A percentile compares a stretch with the other conserved stretches of the same genome.
Conservation (phyloP, 2,888 invertebrate species). For the Diarsia brunnea region DNA sequence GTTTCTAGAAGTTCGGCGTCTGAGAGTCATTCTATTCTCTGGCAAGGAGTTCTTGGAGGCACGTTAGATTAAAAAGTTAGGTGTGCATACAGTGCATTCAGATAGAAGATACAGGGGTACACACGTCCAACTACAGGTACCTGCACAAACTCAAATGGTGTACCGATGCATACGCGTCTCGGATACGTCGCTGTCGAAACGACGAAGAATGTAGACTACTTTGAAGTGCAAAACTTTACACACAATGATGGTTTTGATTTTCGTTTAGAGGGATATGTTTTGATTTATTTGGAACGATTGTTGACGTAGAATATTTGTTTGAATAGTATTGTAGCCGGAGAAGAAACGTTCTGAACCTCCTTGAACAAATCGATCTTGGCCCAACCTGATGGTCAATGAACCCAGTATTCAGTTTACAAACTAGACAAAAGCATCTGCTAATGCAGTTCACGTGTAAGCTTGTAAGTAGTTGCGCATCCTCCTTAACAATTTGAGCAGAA, state of each 20-base stretch:
- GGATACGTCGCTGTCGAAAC: background rate
- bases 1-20: conserved; percentile 43
- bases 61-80: conserved; percentile 32
- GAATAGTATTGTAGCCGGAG: background rate
- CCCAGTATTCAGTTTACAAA: conserved; percentile 29
- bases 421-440: conserved; percentile 40
- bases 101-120: conserved; percentile 9
- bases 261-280: conserved; percentile 6
- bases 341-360: background rate
- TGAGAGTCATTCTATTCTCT: conserved; percentile 19
- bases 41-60: conserved; percentile 13
- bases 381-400: conserved; percentile 32
- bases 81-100: conserved; percentile 32
- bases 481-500: conserved; percentile 25
- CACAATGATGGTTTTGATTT: background rate
- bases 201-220: conserved; percentile 4
- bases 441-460: conserved; percentile 53
- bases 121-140: background rate
- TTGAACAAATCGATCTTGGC: background rate
- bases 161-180: conserved; percentile 5
- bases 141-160: conserved; percentile 23
- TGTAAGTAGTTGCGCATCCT: conserved; percentile 25
- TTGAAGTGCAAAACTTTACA: conserved; percentile 11
- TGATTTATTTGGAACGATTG: conserved; percentile 22
- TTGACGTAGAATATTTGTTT: background rate